phyloP scores from a whole-genome alignment of 1,140 invertebrate species.

The Aphaenogaster rudis region DNA sequence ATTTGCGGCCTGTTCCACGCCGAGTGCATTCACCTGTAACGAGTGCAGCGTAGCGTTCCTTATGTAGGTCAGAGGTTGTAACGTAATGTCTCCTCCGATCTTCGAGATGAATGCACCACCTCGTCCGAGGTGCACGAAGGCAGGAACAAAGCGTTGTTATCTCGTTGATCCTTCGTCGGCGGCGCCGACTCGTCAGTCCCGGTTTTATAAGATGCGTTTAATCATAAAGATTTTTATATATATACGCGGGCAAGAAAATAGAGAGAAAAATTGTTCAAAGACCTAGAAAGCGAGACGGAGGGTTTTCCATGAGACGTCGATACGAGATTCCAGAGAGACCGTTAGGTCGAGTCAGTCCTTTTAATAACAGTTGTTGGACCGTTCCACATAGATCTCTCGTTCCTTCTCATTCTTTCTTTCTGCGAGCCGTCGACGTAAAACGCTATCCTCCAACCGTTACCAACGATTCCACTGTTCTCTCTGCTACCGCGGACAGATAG shows the following conservation, averaged over 20 bases:
- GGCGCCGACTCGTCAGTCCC: background rate
- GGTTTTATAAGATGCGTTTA: background rate
- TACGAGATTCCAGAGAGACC: background rate
- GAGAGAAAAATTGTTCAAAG: background rate
- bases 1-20: constrained; percentile 28
- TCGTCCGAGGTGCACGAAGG: background rate
- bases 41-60: constrained; percentile 71
- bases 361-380: background rate
- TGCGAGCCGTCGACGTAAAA: background rate
- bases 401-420: constrained; percentile 42
- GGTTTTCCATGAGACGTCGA: background rate
- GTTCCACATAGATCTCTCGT: constrained; percentile 9
- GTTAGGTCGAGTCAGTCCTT: background rate
- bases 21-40: constrained; percentile 73
- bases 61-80: constrained; percentile 73
- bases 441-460: constrained; percentile 45
- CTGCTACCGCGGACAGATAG: constrained; percentile 75
- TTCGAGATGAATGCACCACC: background rate
- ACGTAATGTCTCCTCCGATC: constrained; percentile 44
- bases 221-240: background rate
- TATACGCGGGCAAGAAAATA: background rate
- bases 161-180: background rate
- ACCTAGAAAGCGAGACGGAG: background rate
- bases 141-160: background rate
- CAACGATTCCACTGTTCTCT: constrained; percentile 79